Evolutionary conservation across 2,113 vertebrate genomes (phyloP).

Genomic region (Trematomus loennbergii): DNA sequence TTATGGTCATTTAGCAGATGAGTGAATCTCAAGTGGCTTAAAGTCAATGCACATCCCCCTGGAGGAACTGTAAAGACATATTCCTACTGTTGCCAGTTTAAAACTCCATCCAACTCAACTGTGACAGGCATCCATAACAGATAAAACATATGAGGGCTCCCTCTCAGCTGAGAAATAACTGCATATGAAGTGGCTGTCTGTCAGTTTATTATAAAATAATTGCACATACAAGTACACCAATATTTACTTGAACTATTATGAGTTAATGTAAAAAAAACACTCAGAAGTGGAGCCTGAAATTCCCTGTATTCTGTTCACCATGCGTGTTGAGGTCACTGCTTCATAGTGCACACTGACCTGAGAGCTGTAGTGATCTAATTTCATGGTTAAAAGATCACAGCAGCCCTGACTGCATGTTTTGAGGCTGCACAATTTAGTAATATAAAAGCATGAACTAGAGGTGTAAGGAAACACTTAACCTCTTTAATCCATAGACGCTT

Average conservation of each 20-base stretch:
- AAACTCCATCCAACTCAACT: constrained; percentile 57
- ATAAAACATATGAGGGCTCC: constrained; percentile 43
- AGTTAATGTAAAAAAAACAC: neutral
- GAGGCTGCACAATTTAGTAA: constrained; percentile 23
- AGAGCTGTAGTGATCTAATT: constrained; percentile 52
- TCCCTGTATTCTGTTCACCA: constrained; percentile 4
- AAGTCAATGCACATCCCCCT: constrained; percentile 65
- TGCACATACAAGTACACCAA: constrained; percentile 7
- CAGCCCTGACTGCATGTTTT: constrained; percentile 4
- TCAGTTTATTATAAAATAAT: constrained; percentile 36
- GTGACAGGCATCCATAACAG: constrained; percentile 48
- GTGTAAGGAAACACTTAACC: neutral
- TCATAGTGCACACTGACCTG: constrained; percentile 33
- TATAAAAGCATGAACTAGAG: neutral
- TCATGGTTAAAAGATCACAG: constrained; percentile 51
- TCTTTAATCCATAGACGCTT: neutral
- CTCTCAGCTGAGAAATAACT: constrained; percentile 36
- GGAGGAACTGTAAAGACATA: constrained; percentile 67
- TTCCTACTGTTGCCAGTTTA: constrained; percentile 59
- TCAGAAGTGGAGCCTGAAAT: neutral
- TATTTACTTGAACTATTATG: constrained; percentile 4
- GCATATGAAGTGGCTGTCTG: constrained; percentile 30
- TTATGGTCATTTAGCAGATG: constrained; percentile 77
- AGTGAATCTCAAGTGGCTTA: constrained; percentile 71
- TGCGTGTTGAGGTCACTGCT: constrained; percentile 18